Conservation (phyloP, 1,140 invertebrate species). For the Euura lappo region DNA sequence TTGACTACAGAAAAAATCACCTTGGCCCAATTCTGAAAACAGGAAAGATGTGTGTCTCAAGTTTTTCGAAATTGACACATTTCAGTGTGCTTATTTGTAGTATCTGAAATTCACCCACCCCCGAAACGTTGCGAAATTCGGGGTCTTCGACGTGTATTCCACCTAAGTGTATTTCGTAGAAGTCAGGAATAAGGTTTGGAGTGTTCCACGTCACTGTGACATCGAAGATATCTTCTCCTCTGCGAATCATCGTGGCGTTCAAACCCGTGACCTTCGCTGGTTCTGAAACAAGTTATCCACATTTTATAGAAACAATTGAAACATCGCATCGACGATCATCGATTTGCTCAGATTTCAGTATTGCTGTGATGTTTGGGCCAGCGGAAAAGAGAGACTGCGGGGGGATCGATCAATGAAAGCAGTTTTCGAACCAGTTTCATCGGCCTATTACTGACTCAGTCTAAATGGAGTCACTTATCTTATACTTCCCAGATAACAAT, state of each 20-base stretch:
- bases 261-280: constrained; percentile 42
- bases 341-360: constrained; percentile 1
- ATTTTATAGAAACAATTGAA: not conserved
- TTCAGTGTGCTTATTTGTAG: too few relatives aligned
- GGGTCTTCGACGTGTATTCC: not conserved
- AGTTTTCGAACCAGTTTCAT: too few relatives aligned
- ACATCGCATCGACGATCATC: constrained; percentile 11
- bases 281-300: constrained; percentile 33
- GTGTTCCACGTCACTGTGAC: constrained; percentile 49
- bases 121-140: constrained; percentile 27
- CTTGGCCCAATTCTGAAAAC: constrained; percentile 40
- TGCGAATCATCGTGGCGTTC: constrained; percentile 8
- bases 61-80: too few relatives aligned
- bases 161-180: constrained; percentile 36
- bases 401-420: too few relatives aligned
- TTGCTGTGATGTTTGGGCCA: too few relatives aligned
- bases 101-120: constrained; percentile 37
- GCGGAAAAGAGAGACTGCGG: too few relatives aligned
- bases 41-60: too few relatives aligned
- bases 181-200: constrained; percentile 48
- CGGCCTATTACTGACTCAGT: too few relatives aligned
- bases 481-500: too few relatives aligned
- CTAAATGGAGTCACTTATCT: not conserved
- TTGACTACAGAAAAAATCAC: constrained; percentile 36
- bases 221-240: constrained; percentile 31